Base-by-base conservation (phyloP, 2,797 vertebrate genomes). In the Merluccius polli region DNA sequence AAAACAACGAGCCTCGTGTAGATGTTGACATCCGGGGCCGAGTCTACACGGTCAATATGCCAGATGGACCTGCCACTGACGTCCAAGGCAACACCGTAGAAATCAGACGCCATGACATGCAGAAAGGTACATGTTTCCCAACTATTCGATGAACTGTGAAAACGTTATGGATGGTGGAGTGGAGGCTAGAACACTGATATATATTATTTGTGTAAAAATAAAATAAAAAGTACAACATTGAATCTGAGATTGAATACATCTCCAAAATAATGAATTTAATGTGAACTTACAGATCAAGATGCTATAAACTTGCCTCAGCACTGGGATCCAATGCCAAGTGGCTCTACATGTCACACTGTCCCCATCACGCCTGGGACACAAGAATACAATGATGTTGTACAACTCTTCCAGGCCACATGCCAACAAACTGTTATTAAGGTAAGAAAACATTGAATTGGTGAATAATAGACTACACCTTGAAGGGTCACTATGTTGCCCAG, bases 321-420 rank as follows among this genome's bases (percentile, higher is more conserved):
- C 2, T 98, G 97, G 97, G 88, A 86, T 44, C 2, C 75, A 48
- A 95, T 97, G 95, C 72, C 81, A 65, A 1, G 80, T 27, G 41
- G 48, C 27, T 9, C 52, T 36, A 24, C 72, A 0, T 27, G 73
- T 88, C 76, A 80, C 21, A 15, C 82, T 29, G 83, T 94, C 73
- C 3, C n/a, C 16, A 78, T 97, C 8, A 48, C 73, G 0, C 18
- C 85, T 3, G 70, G 33, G 0, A 44, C 80, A n/a, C 0, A 16
- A 1, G 95, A 98, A 81, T 91, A 96, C 69, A 35, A 0, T 0
- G 71, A 70, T 0, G 88, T 97, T 77, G 75, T 90, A 72, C 70
- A 0, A 0, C 77, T 30, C 18, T 97, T 98, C 74, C 68, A 27
- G 72, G 75, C 70, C 68, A 90, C 94, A 0, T 95, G 95, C 75